Conservation (phyloP, 2,797 vertebrate species). For the Avahi laniger region DNA sequence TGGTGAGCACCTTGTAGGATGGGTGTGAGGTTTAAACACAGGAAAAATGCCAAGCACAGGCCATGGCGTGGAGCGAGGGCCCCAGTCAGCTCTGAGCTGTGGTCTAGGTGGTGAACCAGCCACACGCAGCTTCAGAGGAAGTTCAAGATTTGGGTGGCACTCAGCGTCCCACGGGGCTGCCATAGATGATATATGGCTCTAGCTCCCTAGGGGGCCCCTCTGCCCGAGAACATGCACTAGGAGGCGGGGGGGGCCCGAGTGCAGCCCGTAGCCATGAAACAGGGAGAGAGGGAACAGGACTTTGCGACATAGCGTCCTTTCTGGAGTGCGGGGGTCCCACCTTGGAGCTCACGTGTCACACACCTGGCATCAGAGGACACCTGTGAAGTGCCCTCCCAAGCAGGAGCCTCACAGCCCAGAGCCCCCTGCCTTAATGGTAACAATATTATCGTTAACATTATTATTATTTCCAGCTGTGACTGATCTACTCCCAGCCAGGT, state of each 20-base stretch:
- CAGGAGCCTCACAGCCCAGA: neutral
- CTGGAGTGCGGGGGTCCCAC: neutral
- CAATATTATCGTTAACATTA: neutral
- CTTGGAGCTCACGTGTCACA: neutral
- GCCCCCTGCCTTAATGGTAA: neutral
- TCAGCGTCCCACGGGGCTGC: neutral
- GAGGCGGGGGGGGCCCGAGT: neutral
- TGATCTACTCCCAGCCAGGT: neutral
- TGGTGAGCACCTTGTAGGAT: neutral
- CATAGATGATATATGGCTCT: neutral
- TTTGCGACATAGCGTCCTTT: neutral
- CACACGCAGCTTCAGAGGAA: neutral
- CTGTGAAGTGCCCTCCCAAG: neutral
- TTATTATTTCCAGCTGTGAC: neutral
- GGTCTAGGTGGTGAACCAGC: neutral
- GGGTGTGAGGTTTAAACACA: neutral
- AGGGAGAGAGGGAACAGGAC: neutral
- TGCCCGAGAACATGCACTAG: neutral
- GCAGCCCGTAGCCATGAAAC: neutral
- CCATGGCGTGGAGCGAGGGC: neutral
- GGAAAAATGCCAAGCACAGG: neutral
- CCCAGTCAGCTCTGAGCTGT: neutral
- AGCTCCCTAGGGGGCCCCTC: neutral
- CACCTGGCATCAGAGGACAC: neutral
- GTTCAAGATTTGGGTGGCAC: neutral